These are phyloP conservation scores for Drosophila pseudoananassae DNA, from an alignment of 1,140 invertebrate species.

Conservation along the genomic window DNA sequence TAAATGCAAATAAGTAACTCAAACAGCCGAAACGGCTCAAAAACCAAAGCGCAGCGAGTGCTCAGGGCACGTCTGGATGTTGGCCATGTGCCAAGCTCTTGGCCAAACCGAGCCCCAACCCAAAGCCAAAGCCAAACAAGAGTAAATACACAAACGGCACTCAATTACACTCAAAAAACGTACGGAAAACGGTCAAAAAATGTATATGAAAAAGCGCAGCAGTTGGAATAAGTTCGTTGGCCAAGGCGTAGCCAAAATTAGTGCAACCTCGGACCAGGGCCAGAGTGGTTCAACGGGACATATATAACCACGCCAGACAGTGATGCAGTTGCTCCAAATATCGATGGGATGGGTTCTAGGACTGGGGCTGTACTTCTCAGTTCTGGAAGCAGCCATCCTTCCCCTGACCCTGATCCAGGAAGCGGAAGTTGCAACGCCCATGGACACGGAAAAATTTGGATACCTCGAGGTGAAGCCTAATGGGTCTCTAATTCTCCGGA, in stretches of 20 bases:
- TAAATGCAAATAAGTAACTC: conserved; percentile 77
- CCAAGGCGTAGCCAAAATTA: conserved; percentile 53
- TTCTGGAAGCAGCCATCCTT: conserved; percentile 44
- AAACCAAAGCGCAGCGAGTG: conserved; percentile 47
- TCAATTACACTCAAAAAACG: conserved; percentile 56
- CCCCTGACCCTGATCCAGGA: conserved; percentile 35
- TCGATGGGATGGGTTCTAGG: conserved; percentile 20
- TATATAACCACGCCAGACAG: neutral
- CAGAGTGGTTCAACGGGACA: conserved; percentile 33
- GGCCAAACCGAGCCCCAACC: conserved; percentile 31
- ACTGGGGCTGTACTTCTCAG: conserved; percentile 24
- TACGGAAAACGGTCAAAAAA: conserved; percentile 23
- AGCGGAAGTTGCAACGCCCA: conserved; percentile 3
- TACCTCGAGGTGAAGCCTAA: conserved; percentile 73
- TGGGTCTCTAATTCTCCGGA: conserved; percentile 57
- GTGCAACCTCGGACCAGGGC: conserved; percentile 62
- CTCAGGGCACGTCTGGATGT: conserved; percentile 41
- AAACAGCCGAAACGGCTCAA: conserved; percentile 54
- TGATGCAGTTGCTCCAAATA: conserved; percentile 44
- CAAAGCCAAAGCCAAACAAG: conserved; percentile 22
- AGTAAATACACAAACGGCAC: conserved; percentile 60
- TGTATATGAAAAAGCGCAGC: conserved; percentile 59
- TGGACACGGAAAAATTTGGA: conserved; percentile 53
- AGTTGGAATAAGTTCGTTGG: conserved; percentile 67
- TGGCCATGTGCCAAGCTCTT: conserved; percentile 63